Evolutionary conservation across 35 echinoderm and acorn worm species (phyloP), one percentile per base, ranked within the genome.

Genomic region (Heliocidaris erythrogramma): DNA sequence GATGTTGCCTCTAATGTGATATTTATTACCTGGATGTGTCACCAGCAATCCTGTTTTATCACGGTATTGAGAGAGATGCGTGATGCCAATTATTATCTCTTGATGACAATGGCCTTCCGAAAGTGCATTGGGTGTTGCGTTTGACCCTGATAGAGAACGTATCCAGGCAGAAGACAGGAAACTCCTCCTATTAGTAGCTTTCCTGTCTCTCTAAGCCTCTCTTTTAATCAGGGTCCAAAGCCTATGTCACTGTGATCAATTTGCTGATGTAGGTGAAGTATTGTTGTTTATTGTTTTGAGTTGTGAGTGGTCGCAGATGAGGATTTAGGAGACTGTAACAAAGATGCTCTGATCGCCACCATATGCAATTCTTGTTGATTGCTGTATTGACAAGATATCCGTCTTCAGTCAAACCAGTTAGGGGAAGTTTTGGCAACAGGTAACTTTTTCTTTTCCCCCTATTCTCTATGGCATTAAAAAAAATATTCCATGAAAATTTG

Each of bases 161-260:
- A 78, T 27, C 65, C 14, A 78, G 65, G 65, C 65, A 27, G 65
- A 78, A 24, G 7, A n/a, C 65, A 78, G 65, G 65, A 78, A 78
- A 78, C 65, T 78, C 65, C 65, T 78, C 65, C 65, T 78, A 78
- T 78, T 78, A 78, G 27, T n/a, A 78, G 65, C 65, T 78, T 78
- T 78, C 65, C 65, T 78, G 65, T 78, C 65, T 78, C 18, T 21
- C 65, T 78, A 78, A 78, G 65, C 65, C 65, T 78, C 65, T 78
- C 7, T 78, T 78, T 78, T 78, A 78, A 78, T 78, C 65, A 78
- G 27, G n/a, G 27, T 78, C 65, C 65, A 21, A n/a, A 7, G 65
- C 18, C 5, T 78, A 78, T 78, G 65, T 78, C 27, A 24, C 18
- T 27, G n/a, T n/a, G 0, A n/a, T 78, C 65, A 78, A 78, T n/a